Evolutionary conservation across 2,797 vertebrate species (phyloP).

Genomic region (Lacerta viridis): DNA sequence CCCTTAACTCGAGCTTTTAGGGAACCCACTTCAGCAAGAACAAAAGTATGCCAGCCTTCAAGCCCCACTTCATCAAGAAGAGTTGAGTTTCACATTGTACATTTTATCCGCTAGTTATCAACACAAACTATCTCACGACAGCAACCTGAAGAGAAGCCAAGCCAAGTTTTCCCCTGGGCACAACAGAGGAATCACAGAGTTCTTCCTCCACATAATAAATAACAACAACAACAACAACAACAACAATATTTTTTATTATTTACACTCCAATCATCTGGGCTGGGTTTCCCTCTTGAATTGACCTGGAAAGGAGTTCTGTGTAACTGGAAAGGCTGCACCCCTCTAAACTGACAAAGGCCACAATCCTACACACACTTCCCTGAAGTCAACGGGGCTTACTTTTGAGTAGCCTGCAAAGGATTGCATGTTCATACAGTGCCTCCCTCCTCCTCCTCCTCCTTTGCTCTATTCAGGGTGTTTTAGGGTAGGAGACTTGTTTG

Average conservation of each 20-base stretch:
- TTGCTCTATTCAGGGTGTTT: no score
- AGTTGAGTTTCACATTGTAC: background rate
- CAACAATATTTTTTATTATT: no score
- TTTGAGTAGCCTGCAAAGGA: background rate
- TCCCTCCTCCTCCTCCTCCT: background rate
- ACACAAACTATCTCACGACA: background rate
- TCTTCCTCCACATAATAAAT: background rate
- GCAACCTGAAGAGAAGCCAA: background rate
- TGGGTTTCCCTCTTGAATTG: no score
- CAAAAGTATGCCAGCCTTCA: background rate
- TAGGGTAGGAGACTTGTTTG: background rate
- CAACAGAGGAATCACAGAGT: background rate
- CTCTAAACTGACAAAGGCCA: no score
- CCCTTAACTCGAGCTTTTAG: background rate
- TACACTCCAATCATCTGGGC: no score
- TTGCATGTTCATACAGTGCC: background rate
- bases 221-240: no score
- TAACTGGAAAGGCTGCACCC: background rate
- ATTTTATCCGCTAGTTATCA: background rate
- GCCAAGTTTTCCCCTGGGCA: background rate
- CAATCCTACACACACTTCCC: no score
- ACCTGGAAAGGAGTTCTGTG: background rate
- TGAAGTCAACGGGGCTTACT: background rate
- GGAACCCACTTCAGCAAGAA: background rate
- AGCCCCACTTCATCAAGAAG: background rate